Percentiles rank a stretch among this genome's conserved stretches.
Evolutionary conservation across 2,113 vertebrate species (phyloP).

Genomic region (Tragulus kanchil): DNA sequence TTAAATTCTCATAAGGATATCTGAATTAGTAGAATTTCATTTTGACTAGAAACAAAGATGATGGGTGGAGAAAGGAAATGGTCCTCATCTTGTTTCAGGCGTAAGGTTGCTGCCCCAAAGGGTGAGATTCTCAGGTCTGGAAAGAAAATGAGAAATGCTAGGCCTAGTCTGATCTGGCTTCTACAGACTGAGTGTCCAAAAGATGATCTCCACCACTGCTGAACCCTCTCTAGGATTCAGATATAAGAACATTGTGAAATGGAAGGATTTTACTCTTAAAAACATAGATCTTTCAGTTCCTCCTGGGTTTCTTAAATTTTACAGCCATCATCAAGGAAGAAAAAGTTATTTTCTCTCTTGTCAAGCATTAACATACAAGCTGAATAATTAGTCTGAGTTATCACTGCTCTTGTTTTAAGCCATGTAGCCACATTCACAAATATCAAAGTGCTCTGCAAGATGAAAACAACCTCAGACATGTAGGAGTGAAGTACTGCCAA

Average conservation of each 20-base stretch:
- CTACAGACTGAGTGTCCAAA: not conserved
- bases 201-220: accelerated
- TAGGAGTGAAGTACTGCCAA: slow-evolving; percentile 74
- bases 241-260: not conserved
- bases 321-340: slow-evolving; percentile 55
- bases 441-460: slow-evolving; percentile 69
- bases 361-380: slow-evolving; percentile 79
- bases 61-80: not conserved
- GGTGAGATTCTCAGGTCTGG: accelerated
- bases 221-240: not conserved
- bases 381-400: slow-evolving; percentile 82
- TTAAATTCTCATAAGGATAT: not conserved
- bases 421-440: slow-evolving; percentile 76
- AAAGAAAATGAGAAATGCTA: accelerated
- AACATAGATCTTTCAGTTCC: not conserved
- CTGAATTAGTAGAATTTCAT: not conserved
- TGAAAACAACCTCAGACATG: slow-evolving; percentile 77
- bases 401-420: slow-evolving; percentile 72
- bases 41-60: not conserved
- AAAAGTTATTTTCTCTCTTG: slow-evolving; percentile 76
- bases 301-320: slow-evolving; percentile 67
- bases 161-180: not conserved
- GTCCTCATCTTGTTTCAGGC: not conserved
- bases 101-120: accelerated
- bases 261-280: not conserved